phyloP scores from a whole-genome alignment of 2,797 vertebrate species.

The Anguilla pacifica region DNA sequence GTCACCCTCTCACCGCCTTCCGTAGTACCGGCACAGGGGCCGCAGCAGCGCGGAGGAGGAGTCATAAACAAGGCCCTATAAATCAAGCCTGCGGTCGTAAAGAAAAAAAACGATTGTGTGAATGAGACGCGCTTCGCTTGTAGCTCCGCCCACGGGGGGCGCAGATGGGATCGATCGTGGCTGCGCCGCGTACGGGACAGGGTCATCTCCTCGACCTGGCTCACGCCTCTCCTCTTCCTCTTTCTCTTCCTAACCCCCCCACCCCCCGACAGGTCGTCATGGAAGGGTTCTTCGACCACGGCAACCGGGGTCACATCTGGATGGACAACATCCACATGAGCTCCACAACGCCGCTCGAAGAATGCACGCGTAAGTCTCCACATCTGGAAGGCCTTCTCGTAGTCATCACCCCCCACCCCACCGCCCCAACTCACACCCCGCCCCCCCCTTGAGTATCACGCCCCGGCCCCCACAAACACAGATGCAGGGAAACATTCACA shows the following conservation, averaged over 20 bases:
- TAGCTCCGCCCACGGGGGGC: neutral
- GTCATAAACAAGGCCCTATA: neutral
- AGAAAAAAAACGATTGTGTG: neutral
- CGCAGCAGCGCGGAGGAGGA: neutral
- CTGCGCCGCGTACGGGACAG: neutral
- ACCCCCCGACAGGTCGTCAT: constrained; percentile 85
- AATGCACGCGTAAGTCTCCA: constrained; percentile 86
- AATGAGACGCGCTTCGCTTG: neutral
- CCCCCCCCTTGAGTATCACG: constrained; percentile 24
- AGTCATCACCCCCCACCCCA: neutral
- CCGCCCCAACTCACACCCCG: neutral
- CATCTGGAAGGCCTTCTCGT: neutral
- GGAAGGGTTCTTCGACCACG: constrained; percentile 86
- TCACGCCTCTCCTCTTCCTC: neutral
- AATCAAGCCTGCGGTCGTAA: neutral
- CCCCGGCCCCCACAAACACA: neutral
- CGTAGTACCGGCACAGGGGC: neutral
- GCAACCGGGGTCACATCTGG: constrained; percentile 84
- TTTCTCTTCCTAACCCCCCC: neutral
- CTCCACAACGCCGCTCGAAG: constrained; percentile 83
- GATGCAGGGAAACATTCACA: neutral
- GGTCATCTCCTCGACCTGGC: neutral
- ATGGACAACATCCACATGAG: constrained; percentile 93
- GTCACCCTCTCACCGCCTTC: neutral
- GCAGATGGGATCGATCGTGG: neutral